These are phyloP conservation scores for Gephyroberyx darwinii DNA, from an alignment of 2,797 vertebrate species.

Conservation along the genomic window DNA sequence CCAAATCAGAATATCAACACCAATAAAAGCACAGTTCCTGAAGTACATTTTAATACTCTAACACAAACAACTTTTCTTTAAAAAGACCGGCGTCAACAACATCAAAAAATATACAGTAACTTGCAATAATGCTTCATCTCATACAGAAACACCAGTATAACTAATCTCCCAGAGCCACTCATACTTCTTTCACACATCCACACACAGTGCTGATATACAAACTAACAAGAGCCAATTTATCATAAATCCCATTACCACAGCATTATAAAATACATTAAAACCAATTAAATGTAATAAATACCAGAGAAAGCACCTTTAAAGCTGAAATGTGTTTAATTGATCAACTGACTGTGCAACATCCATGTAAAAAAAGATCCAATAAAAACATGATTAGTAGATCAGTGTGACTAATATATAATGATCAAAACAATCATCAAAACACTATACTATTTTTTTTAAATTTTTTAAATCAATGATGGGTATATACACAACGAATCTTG, in stretches of 20 bases:
- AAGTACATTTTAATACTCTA: slow-evolving; percentile 56
- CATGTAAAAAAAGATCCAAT: slow-evolving; percentile 46
- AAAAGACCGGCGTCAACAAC: slow-evolving; percentile 52
- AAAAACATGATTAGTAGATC: slow-evolving; percentile 68
- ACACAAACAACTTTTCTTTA: slow-evolving; percentile 58
- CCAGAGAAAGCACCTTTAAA: slow-evolving; percentile 79
- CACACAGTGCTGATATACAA: slow-evolving; percentile 50
- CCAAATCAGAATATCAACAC: slow-evolving; percentile 60
- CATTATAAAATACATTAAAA: slow-evolving; percentile 60
- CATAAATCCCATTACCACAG: slow-evolving; percentile 70
- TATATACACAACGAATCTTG: slow-evolving; percentile 54
- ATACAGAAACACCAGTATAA: slow-evolving; percentile 51
- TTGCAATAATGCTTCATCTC: slow-evolving; percentile 65
- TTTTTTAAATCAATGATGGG: slow-evolving; percentile 48
- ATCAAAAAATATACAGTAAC: slow-evolving; percentile 67
- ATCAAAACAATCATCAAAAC: slow-evolving; percentile 55
- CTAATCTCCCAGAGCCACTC: slow-evolving; percentile 40
- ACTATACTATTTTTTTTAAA: slow-evolving; percentile 44
- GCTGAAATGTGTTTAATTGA: slow-evolving; percentile 79
- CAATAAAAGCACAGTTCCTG: slow-evolving; percentile 63
- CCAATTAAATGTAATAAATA: slow-evolving; percentile 81
- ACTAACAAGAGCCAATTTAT: slow-evolving; percentile 54
- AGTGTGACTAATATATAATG: slow-evolving; percentile 55
- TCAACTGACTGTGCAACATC: slow-evolving; percentile 72
- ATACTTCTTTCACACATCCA: slow-evolving; percentile 1